A percentile compares a stretch with the other conserved stretches of the same genome.
These are phyloP conservation scores for Caenorhabditis panamensis DNA, from an alignment of 2,888 invertebrate species.

Conservation along the genomic window DNA sequence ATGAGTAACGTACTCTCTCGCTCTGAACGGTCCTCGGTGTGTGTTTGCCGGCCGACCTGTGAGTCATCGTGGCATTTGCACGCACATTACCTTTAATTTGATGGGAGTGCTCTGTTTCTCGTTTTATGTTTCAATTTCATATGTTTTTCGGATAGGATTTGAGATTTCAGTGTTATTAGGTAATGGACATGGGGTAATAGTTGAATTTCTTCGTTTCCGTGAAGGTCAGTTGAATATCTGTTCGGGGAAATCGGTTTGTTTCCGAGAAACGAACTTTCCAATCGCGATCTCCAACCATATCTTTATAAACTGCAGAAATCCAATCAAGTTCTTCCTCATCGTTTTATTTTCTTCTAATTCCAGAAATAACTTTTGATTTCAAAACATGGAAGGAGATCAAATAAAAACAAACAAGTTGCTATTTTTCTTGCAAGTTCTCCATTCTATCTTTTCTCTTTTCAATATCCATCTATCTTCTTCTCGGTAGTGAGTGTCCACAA, in stretches of 20 bases:
- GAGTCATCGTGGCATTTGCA: constrained; percentile 43
- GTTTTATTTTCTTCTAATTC: too few species aligned
- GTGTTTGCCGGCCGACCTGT: constrained; percentile 17
- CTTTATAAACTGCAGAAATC: constrained; percentile 18
- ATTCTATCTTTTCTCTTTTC: constrained; percentile 14
- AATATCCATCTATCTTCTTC: constrained; percentile 48
- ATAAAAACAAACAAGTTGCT: constrained; percentile 24
- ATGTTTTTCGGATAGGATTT: constrained; percentile 17
- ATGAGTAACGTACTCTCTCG: constrained; percentile 16
- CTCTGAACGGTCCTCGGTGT: constrained; percentile 36
- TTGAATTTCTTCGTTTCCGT: constrained; percentile 31
- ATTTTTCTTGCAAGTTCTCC: constrained; percentile 8
- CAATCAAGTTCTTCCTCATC: not conserved
- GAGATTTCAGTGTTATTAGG: constrained; percentile 11
- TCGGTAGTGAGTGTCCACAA: constrained; percentile 12
- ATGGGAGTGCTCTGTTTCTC: constrained; percentile 11
- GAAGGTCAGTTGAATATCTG: constrained; percentile 35
- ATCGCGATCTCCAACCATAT: constrained; percentile 43
- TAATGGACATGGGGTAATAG: constrained; percentile 17
- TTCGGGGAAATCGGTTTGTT: constrained; percentile 25
- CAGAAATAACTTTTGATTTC: too few species aligned
- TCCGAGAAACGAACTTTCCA: constrained; percentile 53
- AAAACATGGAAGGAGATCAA: not conserved
- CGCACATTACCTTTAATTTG: constrained; percentile 50
- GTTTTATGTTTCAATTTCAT: constrained; percentile 9